Evolutionary conservation across 2,113 vertebrate genomes (phyloP), one percentile per base, ranked within the genome.

Genomic region (Atrichornis clamosus): DNA sequence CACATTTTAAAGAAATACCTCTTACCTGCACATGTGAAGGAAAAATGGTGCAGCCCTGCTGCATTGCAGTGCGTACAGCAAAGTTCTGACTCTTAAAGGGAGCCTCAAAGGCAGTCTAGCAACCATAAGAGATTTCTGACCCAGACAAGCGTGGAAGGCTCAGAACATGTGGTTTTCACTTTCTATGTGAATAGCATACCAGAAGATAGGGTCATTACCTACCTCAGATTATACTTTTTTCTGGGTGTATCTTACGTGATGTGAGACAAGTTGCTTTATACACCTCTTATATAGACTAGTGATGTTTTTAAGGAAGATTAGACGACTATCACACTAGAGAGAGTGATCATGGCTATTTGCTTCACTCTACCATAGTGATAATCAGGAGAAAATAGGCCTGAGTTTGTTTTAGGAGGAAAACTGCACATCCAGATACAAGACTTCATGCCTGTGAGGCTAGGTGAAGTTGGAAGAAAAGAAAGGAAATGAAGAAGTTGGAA

Each of bases 281-380:
- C 10, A 59, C 5, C 2, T 28, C 10, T 62, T 49, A 47, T 11
- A 35, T 10, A 75, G 21, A 39, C 6, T 52, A 55, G 19, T 16
- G n/a, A 30, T n/a, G 19, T 32, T 84, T 67, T 52, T 84, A 35
- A 87, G 55, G 65, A 11, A 52, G 41, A 46, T 37, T 5, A 49
- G 30, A 21, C 8, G 49, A 35, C 4, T 26, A 23, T 30, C 2
- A 2, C 8, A 5, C 9, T 13, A 55, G 1, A 2, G 8, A 27
- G 15, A 83, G 62, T 58, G 35, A 52, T 17, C 9, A 11, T 20
- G 9, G 9, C 3, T 70, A 50, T 95, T 83, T 62, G 1, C 11
- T 75, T 91, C 30, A 17, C 27, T 76, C 58, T 58, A 7, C 15
- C 59, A 4, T 15, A 41, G 8, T 1, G 14, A 17, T 30, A 91